Evolutionary conservation across 2,113 vertebrate species (phyloP), one percentile per base, ranked within the genome.

Genomic region (Podarcis cretensis): DNA sequence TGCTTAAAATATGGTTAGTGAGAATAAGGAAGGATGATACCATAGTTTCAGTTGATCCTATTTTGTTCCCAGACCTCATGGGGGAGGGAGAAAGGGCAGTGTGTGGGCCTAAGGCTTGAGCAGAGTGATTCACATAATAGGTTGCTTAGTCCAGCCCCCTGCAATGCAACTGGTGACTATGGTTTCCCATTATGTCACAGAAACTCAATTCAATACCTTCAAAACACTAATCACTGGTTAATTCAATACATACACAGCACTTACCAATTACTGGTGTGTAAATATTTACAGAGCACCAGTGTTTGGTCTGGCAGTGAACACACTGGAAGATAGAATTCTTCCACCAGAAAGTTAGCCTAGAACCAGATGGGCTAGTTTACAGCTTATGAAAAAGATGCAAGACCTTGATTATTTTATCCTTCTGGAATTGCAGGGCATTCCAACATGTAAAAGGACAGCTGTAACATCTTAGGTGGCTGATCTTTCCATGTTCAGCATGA

Each of bases 401-500:
- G 0, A 23, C 85, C 87, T 83, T 0, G 0, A 57, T 91, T 89
- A 63, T 1, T 83, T 13, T 74, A 1, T 86, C 87, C 85, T 9
- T 71, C 0, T 54, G 23, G 2, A 32, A 2, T 32, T 76, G 14
- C 18, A 85, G 68, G 65, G 13, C 37, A 79, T 87, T 74, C 48
- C 23, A 10, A 6, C 25, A 73, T 43, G 3, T 84, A 69, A 59
- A 82, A 88, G n/a, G 1, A 65, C 0, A 78, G 63, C 48, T 81
- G 4, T 9, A 0, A 74, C 43, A 69, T 80, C 21, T 84, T 2
- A 81, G 3, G 1, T 54, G n/a, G 8, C 73, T 89, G 59, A 68
- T 86, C 81, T 82, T 84, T 68, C 25, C 85, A 54, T 37, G 13
- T 69, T 89, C 59, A 84, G 23, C 87, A 30, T 68, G 43, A 16